Base-by-base conservation (phyloP, 2,797 vertebrate genomes). In the Glossophaga mutica region DNA sequence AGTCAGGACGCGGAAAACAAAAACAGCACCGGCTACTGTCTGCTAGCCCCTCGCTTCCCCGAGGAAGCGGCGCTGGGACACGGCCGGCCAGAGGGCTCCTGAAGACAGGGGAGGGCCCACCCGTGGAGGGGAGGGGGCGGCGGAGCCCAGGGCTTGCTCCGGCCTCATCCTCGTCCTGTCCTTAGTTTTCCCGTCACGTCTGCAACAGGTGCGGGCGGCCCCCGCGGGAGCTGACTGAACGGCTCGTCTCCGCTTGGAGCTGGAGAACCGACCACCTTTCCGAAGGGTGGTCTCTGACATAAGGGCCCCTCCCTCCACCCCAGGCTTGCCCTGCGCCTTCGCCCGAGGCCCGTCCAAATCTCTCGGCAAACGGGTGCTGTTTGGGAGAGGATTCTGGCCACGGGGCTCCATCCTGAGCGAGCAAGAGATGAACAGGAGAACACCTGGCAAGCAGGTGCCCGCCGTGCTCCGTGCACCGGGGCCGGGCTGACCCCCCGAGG, bases 401-500 rank as follows among this genome's bases (percentile, higher is more conserved):
- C 0, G 0, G 21, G 55, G 22, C n/a, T 11, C 21, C 12, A 0
- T 39, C 9, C 48, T 77, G 22, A 29, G 22, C 14, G 52, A 19
- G 0, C 0, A 46, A 1, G 11, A 15, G 1, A 2, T 2, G 4
- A 34, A 68, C 5, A 0, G 0, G n/a, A 32, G 6, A 3, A 22
- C 9, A 1, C 9, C 65, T 9, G 26, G 18, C 21, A 32, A 2
- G 1, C 3, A 7, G 91, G 48, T 10, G 21, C 48, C 46, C 2
- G 19, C 22, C 3, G 2, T 1, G 29, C 16, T n/a, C 16, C 0
- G 39, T 9, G 39, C 19, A 0, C 11, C 4, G 1, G 48, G n/a
- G 21, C 59, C 2, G 0, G 1, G 50, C 11, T 11, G 50, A 24
- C 24, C 22, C 24, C 71, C 9, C 1, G 3, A 3, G 82, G 3